Percentiles rank a stretch among this genome's conserved stretches.
Evolutionary conservation across 2,888 invertebrate species (phyloP).

Genomic region (Celastrina argiolus): DNA sequence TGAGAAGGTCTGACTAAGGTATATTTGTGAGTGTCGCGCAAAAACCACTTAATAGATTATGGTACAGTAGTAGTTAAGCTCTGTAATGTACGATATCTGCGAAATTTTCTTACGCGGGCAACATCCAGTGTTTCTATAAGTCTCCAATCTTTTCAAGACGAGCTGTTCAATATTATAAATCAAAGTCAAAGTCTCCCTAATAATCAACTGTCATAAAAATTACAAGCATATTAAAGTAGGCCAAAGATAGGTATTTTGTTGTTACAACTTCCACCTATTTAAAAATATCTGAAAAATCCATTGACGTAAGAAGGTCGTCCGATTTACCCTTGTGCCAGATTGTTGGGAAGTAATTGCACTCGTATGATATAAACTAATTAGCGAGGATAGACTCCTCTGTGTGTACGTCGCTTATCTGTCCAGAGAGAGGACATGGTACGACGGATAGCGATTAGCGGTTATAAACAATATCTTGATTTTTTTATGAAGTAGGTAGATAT

Average conservation of each 20-base stretch:
- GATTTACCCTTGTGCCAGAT: slow-evolving; percentile 69
- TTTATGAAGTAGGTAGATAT: no score
- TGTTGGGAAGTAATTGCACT: slow-evolving; percentile 67
- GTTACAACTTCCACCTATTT: neutral
- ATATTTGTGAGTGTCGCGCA: no score
- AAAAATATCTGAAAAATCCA: slow-evolving; percentile 18
- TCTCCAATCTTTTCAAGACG: no score
- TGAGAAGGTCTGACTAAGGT: no score
- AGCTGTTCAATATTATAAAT: no score
- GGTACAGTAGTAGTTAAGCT: no score
- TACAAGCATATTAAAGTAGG: neutral
- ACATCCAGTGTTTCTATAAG: no score
- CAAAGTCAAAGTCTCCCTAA: no score
- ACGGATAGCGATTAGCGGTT: slow-evolving; percentile 32
- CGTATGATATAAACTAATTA: slow-evolving; percentile 76
- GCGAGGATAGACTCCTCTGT: slow-evolving; percentile 71
- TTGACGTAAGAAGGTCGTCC: slow-evolving; percentile 37
- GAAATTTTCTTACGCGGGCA: no score
- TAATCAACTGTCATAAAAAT: neutral
- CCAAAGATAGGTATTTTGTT: neutral
- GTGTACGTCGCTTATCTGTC: slow-evolving; percentile 66
- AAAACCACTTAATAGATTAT: no score
- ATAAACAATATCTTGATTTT: no score
- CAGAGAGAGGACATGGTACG: slow-evolving; percentile 32
- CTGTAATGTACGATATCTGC: no score